Conservation (phyloP, 2,797 vertebrate genomes). For the Alfaro cultratus region DNA sequence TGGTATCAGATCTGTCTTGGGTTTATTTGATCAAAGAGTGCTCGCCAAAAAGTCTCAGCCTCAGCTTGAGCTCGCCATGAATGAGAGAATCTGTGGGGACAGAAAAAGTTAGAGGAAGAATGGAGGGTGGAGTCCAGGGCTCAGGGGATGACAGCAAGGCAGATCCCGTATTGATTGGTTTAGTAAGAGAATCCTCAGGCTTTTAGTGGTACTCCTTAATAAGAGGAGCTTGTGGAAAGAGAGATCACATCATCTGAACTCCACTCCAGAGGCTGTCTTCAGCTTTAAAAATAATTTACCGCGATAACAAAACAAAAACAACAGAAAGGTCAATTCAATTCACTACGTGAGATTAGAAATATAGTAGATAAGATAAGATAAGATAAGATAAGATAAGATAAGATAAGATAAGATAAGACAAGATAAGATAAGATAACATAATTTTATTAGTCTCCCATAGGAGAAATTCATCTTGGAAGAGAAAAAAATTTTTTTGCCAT, state of each 20-base stretch:
- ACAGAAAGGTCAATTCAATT: constrained; percentile 25
- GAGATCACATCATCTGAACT: constrained; percentile 69
- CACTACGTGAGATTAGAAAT: constrained; percentile 16
- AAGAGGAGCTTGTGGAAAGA: constrained; percentile 71
- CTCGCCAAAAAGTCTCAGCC: constrained; percentile 8
- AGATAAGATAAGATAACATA: not conserved
- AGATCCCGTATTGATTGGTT: constrained; percentile 79
- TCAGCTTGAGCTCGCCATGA: constrained; percentile 26
- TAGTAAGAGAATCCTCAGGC: constrained; percentile 79
- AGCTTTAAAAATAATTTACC: constrained; percentile 50
- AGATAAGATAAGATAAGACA: not conserved
- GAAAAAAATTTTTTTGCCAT: not conserved
- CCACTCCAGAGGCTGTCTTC: constrained; percentile 57
- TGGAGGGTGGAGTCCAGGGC: constrained; percentile 59
- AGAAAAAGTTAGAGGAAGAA: constrained; percentile 46
- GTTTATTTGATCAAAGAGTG: constrained; percentile 15
- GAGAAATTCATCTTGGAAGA: too few relatives aligned
- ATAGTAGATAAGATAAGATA: not conserved
- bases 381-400: not conserved
- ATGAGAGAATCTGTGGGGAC: constrained; percentile 53
- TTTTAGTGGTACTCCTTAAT: constrained; percentile 80
- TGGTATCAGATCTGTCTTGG: constrained; percentile 35
- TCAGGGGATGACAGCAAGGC: constrained; percentile 49
- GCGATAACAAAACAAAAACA: constrained; percentile 53
- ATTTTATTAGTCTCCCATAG: too few relatives aligned